Conservation (phyloP, 1,140 invertebrate species). For the Chymomyza costata region DNA sequence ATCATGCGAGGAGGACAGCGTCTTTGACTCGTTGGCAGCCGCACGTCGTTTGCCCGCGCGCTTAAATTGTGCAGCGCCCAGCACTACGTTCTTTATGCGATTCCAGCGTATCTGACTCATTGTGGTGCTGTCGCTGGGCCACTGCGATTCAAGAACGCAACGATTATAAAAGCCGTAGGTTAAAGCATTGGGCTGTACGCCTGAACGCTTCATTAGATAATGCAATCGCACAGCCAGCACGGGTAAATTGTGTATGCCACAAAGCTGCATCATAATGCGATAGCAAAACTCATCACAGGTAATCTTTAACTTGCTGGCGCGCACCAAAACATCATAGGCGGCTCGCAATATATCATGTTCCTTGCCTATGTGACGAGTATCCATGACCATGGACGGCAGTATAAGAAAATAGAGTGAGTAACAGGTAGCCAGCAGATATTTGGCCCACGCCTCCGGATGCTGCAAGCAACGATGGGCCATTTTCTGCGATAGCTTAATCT, state of each 20-base stretch:
- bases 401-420: conserved; percentile 99
- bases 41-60: conserved; percentile 81
- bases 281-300: conserved; percentile 98
- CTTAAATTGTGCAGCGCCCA: conserved; percentile 91
- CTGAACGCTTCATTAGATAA: conserved; percentile 95
- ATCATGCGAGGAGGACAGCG: conserved; percentile 63
- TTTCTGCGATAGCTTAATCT: conserved; percentile 93
- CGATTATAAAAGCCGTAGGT: conserved; percentile 92
- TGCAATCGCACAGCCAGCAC: conserved; percentile 95
- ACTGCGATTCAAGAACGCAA: conserved; percentile 93
- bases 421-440: conserved; percentile 90
- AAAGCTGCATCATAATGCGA: conserved; percentile 98
- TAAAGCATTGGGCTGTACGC: conserved; percentile 96
- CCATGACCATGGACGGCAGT: conserved; percentile 85
- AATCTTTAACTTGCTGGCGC: conserved; percentile 87
- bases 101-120: conserved; percentile 91
- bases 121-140: conserved; percentile 91
- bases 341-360: conserved; percentile 86
- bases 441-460: conserved; percentile 91
- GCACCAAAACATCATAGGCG: conserved; percentile 91
- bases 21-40: conserved; percentile 75
- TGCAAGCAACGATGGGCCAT: conserved; percentile 86
- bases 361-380: conserved; percentile 78
- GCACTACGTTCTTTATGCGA: conserved; percentile 93
- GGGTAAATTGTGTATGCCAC: conserved; percentile 95